Evolutionary conservation across 2,797 vertebrate species (phyloP).

Genomic region (Naso thynnoides): DNA sequence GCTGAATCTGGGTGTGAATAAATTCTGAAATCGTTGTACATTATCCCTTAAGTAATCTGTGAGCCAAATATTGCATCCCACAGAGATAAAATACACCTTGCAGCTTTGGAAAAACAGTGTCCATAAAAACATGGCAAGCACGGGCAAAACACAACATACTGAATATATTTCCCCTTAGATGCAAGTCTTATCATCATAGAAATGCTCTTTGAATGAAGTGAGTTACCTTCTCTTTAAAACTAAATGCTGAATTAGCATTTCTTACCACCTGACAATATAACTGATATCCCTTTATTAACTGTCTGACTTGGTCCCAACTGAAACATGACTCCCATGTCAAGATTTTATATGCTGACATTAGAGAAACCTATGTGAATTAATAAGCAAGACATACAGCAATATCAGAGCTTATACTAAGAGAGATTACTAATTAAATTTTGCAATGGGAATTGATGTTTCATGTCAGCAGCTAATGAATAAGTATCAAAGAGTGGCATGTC

Average conservation of each 20-base stretch:
- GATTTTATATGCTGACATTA: constrained; percentile 71
- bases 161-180: not conserved
- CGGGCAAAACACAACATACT: not conserved
- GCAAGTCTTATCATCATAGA: constrained; percentile 6
- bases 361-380: constrained; percentile 73
- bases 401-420: constrained; percentile 47
- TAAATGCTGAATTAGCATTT: constrained; percentile 63
- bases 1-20: constrained; percentile 32
- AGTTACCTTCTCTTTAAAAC: constrained; percentile 4
- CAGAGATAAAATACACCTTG: constrained; percentile 16
- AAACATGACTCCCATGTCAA: constrained; percentile 65
- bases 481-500: constrained; percentile 63
- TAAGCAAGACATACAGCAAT: constrained; percentile 62
- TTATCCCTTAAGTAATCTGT: constrained; percentile 39
- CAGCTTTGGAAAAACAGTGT: constrained; percentile 7
- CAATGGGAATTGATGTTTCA: constrained; percentile 72
- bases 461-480: constrained; percentile 76
- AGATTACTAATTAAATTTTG: constrained; percentile 75
- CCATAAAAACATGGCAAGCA: constrained; percentile 5
- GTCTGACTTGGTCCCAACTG: constrained; percentile 53
- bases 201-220: constrained; percentile 10
- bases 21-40: constrained; percentile 34
- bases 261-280: constrained; percentile 61
- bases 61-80: constrained; percentile 4
- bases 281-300: constrained; percentile 66